phyloP scores from a whole-genome alignment of 1,140 invertebrate genomes.

The Formica selysi region DNA sequence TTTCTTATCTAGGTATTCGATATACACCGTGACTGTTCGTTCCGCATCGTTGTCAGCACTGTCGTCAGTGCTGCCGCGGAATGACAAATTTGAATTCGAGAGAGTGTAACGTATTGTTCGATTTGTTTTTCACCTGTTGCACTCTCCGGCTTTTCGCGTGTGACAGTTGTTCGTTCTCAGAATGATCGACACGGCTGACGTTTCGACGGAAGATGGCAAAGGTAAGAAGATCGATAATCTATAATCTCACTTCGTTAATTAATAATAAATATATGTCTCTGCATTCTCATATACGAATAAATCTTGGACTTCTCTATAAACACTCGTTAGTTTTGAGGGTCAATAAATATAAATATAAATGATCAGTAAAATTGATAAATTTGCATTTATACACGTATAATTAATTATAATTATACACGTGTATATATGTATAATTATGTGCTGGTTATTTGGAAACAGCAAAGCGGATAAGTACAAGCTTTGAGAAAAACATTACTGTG shows the following conservation, averaged over 20 bases:
- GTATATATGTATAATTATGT: background rate
- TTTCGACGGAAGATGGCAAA: background rate
- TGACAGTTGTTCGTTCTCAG: slow-evolving; percentile 5
- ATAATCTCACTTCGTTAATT: background rate
- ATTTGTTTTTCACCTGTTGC: slow-evolving; percentile 54
- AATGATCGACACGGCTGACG: slow-evolving; percentile 25
- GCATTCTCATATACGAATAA: background rate
- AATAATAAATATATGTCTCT: background rate
- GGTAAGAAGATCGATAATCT: slow-evolving; percentile 1
- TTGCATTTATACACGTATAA: slow-evolving; percentile 5
- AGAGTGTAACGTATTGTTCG: slow-evolving; percentile 59
- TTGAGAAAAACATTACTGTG: background rate
- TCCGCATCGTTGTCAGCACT: background rate
- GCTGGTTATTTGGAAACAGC: background rate
- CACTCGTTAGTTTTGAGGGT: background rate
- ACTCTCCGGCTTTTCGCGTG: slow-evolving; percentile 18
- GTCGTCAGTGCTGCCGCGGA: background rate
- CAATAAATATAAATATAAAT: background rate
- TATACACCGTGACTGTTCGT: background rate
- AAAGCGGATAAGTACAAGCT: background rate
- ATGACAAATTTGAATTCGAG: slow-evolving; percentile 64
- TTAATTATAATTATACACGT: slow-evolving; percentile 24
- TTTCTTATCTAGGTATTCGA: background rate
- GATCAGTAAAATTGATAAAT: background rate
- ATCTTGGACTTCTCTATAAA: background rate